phyloP scores from a whole-genome alignment of 2,888 invertebrate genomes.

The Ashinkailepas kermadecensis region DNA sequence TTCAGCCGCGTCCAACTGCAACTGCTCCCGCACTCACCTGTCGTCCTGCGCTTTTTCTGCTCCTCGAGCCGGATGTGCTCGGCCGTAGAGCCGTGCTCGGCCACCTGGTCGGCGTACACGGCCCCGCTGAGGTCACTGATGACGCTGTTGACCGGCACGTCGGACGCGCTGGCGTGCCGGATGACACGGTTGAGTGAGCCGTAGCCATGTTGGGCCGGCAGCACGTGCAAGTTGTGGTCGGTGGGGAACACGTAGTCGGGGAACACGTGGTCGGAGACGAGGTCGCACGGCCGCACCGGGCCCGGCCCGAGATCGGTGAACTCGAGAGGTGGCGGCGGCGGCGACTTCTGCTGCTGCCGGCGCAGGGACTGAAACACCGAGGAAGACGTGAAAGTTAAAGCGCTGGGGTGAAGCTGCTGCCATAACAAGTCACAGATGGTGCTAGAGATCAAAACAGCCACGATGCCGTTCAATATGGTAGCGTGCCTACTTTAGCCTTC shows the following conservation, averaged over 20 bases:
- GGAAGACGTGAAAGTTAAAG: background rate
- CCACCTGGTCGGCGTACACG: background rate
- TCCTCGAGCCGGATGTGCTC: background rate
- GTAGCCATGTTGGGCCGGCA: background rate
- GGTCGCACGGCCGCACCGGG: background rate
- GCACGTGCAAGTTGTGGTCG: background rate
- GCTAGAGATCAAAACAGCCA: too few relatives aligned
- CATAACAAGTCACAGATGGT: too few relatives aligned
- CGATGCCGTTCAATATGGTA: too few relatives aligned
- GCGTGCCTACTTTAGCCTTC: too few relatives aligned
- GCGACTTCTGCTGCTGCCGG: background rate
- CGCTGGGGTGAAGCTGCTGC: too few relatives aligned
- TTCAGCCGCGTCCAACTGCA: too few relatives aligned
- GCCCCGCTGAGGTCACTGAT: background rate
- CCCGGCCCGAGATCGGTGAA: background rate
- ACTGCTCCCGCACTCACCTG: background rate
- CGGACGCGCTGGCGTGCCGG: background rate
- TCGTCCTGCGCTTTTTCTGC: background rate
- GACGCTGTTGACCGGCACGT: background rate
- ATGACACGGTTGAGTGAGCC: background rate
- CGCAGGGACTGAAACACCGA: background rate
- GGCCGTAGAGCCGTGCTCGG: background rate
- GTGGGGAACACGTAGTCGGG: background rate
- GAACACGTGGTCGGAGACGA: conserved; percentile 18
- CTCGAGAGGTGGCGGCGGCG: conserved; percentile 1